Conservation (phyloP, 2,888 invertebrate species). For the Leptarthrus brevirostris region DNA sequence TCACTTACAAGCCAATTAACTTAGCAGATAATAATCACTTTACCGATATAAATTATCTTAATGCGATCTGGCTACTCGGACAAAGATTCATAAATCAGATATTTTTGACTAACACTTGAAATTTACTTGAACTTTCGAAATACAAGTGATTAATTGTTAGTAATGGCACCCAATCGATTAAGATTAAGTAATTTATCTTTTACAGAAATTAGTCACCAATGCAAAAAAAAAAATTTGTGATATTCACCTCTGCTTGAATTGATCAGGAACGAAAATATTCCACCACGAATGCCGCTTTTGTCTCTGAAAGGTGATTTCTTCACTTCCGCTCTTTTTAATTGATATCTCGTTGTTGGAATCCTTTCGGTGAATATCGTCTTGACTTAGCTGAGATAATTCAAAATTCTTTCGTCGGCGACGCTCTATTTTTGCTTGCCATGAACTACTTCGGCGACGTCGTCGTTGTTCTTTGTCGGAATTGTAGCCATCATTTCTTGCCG, state of each 20-base stretch:
- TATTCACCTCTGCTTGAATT: conserved; percentile 74
- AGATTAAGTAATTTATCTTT: too few species aligned
- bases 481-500: conserved; percentile 53
- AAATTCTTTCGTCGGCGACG: conserved; percentile 65
- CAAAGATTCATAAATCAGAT: not conserved
- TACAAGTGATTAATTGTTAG: too few species aligned
- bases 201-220: too few species aligned
- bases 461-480: conserved; percentile 62
- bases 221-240: conserved; percentile 41
- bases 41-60: not conserved
- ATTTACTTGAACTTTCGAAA: not conserved
- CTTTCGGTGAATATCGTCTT: conserved; percentile 43
- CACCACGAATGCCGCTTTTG: conserved; percentile 88
- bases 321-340: conserved; percentile 13
- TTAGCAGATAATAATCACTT: not conserved
- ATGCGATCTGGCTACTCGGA: not conserved
- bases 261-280: conserved; percentile 87
- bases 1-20: not conserved
- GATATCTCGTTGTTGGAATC: conserved; percentile 55
- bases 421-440: conserved; percentile 66
- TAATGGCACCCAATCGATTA: not conserved
- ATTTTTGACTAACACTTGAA: not conserved
- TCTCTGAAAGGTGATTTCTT: conserved; percentile 51
- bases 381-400: conserved; percentile 60
- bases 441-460: conserved; percentile 65